Base-by-base conservation (phyloP, 2,113 vertebrate genomes). In the Pandion haliaetus region DNA sequence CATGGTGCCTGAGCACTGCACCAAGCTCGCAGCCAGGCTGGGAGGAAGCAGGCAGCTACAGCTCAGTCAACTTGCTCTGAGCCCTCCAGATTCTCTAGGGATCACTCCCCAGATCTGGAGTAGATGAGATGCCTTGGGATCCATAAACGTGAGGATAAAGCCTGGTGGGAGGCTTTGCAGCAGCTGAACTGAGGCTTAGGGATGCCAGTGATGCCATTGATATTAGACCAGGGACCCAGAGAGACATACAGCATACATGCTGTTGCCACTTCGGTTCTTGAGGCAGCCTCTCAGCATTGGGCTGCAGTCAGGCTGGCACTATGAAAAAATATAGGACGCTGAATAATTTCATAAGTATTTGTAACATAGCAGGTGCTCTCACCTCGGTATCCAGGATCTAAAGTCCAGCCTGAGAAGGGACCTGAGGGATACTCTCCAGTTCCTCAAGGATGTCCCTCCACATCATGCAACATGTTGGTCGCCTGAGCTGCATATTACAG, bases 391-490 rank as follows among this genome's bases (percentile, higher is more conserved):
- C 14, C 38, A 58, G 45, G 17, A 71, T 67, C 25, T n/a, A 81
- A 92, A 44, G 57, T 69, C 28, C 38, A 92, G 58, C 66, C 74
- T 1, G 1, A 76, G 52, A 59, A 54, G 9, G 12, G 31, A 29
- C 19, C 6, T 1, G 3, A 65, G 25, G 16, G 31, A 29, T 42
- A 52, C 38, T 54, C 5, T 61, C 17, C 31, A 14, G 4, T 58
- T 86, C 31, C 63, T 54, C 21, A 42, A 42, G 45, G 54, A 31
- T 45, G 14, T 31, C 10, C 12, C 10, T 70, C 54, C 36, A 23
- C 4, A 42, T 58, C n/a, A 52, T 1, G 0, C 21, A 77, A 42
- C 2, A 5, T 9, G 2, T n/a, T 2, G 1, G 40, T 65, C 1
- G 0, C 44, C 15, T 42, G 49, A 86, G 14, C 14, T 57, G 21